Evolutionary conservation across 2,888 invertebrate genomes (phyloP), one percentile per base, ranked within the genome.

Genomic region (Linyphia triangularis): DNA sequence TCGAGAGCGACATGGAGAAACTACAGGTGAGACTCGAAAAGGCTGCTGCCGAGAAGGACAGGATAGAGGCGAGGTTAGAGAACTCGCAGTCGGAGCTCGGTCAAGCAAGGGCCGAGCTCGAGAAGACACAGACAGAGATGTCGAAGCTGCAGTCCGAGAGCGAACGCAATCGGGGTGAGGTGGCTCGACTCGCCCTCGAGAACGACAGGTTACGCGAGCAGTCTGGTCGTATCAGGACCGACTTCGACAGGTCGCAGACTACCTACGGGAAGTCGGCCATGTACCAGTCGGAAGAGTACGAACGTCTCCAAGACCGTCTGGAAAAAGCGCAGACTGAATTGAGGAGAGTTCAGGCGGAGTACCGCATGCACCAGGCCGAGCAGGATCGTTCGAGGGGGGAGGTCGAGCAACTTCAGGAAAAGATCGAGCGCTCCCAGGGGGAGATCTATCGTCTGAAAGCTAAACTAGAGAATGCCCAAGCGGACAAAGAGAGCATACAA

Each of bases 361-460:
- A 98, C 86, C 95, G 98, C 92, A 97, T 97, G 63, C 97, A 97
- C 84, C 97, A 97, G 93, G 96, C 97, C 65, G 98, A 98, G 93
- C 96, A 96, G 91, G 98, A 98, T 92, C 95, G 98, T 92, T 61
- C 90, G 16, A 63, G 90, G 26, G 90, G 88, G 61, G 92, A 92
- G 83, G 96, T 96, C 0, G 95, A 96, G 75, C 96, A 95, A 26
- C 94, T 97, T 89, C 98, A 98, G 93, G 98, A 98, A 92, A 98
- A 98, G 94, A 93, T 97, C 90, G 97, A 98, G 93, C 97, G 97
- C 94, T 97, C 97, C 86, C 98, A 98, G 93, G 97, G 98, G 90
- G 98, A 98, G 93, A 97, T 98, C 59, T 98, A 98, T 92, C 95
- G 98, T 93, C 94, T 98, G 91, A 98, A 98, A 93, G 98, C 98